A percentile compares a stretch with the other conserved stretches of the same genome.
phyloP scores from a whole-genome alignment of 2,888 invertebrate genomes.

The Diogma glabrata region DNA sequence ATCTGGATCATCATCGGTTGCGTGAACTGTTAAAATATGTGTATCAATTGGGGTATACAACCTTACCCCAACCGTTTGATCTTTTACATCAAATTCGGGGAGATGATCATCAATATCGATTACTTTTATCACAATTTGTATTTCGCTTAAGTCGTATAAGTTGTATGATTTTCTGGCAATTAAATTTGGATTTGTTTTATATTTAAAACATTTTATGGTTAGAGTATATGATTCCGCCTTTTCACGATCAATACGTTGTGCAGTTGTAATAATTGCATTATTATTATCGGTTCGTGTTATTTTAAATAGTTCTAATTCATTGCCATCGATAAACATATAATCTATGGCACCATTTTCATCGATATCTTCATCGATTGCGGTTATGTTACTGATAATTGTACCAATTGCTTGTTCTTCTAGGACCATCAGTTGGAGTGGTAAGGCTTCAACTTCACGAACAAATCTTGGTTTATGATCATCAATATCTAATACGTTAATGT shows the following conservation, averaged over 20 bases:
- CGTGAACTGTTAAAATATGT: conserved; percentile 51
- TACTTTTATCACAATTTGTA: conserved; percentile 51
- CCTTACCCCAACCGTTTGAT: conserved; percentile 58
- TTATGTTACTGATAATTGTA: conserved; percentile 52
- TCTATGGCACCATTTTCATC: conserved; percentile 64
- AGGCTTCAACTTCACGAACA: conserved; percentile 49
- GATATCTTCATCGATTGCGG: conserved; percentile 63
- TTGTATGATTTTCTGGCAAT: conserved; percentile 46
- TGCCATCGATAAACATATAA: conserved; percentile 61
- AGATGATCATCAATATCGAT: conserved; percentile 64
- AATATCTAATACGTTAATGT: conserved; percentile 56
- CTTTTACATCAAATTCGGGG: conserved; percentile 50
- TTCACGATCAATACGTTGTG: conserved; percentile 56
- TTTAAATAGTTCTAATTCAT: conserved; percentile 50
- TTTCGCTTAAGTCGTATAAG: conserved; percentile 54
- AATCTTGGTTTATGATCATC: conserved; percentile 72
- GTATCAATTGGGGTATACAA: conserved; percentile 65
- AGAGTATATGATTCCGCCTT: conserved; percentile 42
- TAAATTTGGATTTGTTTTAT: conserved; percentile 34
- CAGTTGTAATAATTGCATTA: conserved; percentile 47
- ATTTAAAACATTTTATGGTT: conserved; percentile 59
- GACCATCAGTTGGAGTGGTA: conserved; percentile 48
- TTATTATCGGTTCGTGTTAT: conserved; percentile 53
- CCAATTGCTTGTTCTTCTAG: conserved; percentile 56
- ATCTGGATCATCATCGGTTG: conserved; percentile 55